phyloP scores from a whole-genome alignment of 2,797 vertebrate species.

The Gymnoscopelus braueri region DNA sequence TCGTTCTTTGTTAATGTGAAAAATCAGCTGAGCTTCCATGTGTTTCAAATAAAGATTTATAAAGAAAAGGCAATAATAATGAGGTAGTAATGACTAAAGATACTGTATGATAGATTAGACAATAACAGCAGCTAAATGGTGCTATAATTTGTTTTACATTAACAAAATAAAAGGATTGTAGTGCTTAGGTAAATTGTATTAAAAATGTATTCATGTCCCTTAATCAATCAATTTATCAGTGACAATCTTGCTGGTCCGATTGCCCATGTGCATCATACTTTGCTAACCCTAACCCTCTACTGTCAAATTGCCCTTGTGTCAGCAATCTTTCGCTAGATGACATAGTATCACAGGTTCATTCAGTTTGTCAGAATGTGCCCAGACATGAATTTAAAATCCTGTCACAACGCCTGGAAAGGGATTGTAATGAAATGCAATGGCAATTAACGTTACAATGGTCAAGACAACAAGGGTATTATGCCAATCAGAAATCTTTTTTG shows the following conservation, averaged over 20 bases:
- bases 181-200: neutral
- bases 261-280: neutral
- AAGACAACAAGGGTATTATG: conserved; percentile 7
- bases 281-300: neutral
- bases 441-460: neutral
- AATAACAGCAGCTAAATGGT: neutral
- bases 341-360: conserved; percentile 14
- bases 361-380: conserved; percentile 13
- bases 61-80: neutral
- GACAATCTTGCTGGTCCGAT: neutral
- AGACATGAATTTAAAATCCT: neutral
- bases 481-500: neutral
- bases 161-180: neutral
- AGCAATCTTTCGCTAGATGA: conserved; percentile 3
- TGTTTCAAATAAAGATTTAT: conserved; percentile 46
- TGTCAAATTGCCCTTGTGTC: neutral
- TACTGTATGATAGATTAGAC: too few relatives aligned
- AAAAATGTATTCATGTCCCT: conserved; percentile 7
- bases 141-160: neutral
- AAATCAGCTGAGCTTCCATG: conserved; percentile 45
- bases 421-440: conserved; percentile 2
- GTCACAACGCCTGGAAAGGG: conserved; percentile 17
- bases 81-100: neutral
- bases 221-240: conserved; percentile 3
- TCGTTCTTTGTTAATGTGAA: conserved; percentile 75